Conservation (phyloP, 1,140 invertebrate species). For the Aphis craccivora region DNA sequence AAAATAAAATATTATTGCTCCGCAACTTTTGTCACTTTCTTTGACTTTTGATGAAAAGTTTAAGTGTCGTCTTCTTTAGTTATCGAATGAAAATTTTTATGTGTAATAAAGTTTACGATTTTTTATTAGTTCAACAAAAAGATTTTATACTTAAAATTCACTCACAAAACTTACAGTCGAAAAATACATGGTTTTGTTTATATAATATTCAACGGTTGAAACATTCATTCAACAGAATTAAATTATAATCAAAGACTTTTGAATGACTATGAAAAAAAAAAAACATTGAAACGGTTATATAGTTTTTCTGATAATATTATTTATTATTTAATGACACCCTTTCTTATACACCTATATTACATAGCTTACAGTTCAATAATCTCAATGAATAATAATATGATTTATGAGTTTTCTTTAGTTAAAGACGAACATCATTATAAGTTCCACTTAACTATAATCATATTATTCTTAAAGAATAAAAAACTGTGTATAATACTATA, state of each 20-base stretch:
- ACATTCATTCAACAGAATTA: neutral
- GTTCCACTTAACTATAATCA: neutral
- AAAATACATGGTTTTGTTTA: neutral
- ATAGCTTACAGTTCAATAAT: slow-evolving; percentile 6
- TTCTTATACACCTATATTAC: neutral
- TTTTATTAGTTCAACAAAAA: slow-evolving; percentile 7
- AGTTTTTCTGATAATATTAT: neutral
- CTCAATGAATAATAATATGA: neutral
- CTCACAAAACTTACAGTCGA: neutral
- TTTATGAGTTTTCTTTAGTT: neutral
- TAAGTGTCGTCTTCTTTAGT: neutral
- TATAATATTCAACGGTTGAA: neutral
- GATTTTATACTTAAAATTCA: slow-evolving; percentile 25
- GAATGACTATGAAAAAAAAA: slow-evolving; percentile 3
- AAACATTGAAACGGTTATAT: neutral
- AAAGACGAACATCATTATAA: neutral
- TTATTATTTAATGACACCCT: neutral
- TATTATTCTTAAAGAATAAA: neutral
- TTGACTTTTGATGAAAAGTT: neutral
- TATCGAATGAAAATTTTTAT: neutral
- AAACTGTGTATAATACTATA: neutral
- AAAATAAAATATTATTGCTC: neutral
- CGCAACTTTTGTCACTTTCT: neutral
- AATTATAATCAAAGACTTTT: slow-evolving; percentile 47
- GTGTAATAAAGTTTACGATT: neutral